These are phyloP conservation scores for Drosophila pachea DNA, from an alignment of 1,140 invertebrate genomes.

Conservation along the genomic window DNA sequence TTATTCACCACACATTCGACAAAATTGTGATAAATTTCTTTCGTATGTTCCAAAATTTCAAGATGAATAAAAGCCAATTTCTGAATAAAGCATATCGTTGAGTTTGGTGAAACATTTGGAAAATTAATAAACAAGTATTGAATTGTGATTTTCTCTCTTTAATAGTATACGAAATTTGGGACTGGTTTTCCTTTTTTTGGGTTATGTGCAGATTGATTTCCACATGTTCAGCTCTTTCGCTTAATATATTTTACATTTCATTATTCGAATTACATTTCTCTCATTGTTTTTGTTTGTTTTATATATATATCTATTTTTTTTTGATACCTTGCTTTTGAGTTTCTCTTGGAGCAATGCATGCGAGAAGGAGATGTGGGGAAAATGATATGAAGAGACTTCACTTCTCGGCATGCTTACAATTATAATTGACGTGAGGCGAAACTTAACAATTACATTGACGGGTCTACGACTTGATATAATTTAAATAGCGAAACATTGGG, in stretches of 20 bases:
- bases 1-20: constrained; percentile 43
- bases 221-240: constrained; percentile 28
- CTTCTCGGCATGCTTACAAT: constrained; percentile 40
- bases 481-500: constrained; percentile 34
- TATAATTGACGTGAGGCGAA: constrained; percentile 31
- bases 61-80: constrained; percentile 1
- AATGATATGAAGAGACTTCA: background rate
- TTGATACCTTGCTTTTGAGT: constrained; percentile 12
- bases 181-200: background rate
- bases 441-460: constrained; percentile 38
- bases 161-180: constrained; percentile 12
- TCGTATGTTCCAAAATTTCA: constrained; percentile 1
- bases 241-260: constrained; percentile 32
- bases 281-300: no score
- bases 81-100: constrained; percentile 47
- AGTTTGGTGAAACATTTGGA: constrained; percentile 33
- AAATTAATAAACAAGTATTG: constrained; percentile 29
- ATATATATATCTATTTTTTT: background rate
- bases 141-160: constrained; percentile 26
- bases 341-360: constrained; percentile 8
- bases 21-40: constrained; percentile 35
- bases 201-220: constrained; percentile 10
- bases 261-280: constrained; percentile 8
- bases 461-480: constrained; percentile 35
- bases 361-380: background rate